These are phyloP conservation scores for Cladopsammia gracilis DNA, from an alignment of 64 coral and sea anemone species.

Conservation along the genomic window DNA sequence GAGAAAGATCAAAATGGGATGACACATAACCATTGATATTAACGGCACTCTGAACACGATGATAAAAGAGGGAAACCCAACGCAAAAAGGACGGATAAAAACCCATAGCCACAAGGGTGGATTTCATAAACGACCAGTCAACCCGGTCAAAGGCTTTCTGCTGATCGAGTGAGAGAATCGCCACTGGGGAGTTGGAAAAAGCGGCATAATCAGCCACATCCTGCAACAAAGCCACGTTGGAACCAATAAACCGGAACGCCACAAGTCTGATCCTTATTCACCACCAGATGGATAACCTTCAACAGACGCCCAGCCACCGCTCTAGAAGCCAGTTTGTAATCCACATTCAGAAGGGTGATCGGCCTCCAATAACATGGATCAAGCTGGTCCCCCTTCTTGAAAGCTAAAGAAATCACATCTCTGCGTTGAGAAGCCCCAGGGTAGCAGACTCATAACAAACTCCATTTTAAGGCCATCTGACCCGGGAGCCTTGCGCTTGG, in stretches of 20 bases:
- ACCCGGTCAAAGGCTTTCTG: conserved; percentile 56
- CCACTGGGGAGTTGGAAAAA: background rate
- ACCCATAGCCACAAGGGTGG: background rate
- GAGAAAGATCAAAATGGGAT: background rate
- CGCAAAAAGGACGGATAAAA: conserved; percentile 4
- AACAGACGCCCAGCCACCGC: background rate
- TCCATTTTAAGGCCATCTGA: background rate
- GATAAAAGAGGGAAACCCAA: background rate
- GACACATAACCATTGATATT: background rate
- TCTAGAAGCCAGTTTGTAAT: conserved; percentile 17
- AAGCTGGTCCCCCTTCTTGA: conserved; percentile 4
- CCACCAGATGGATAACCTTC: background rate
- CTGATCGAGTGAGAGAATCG: conserved; percentile 9
- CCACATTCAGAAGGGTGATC: conserved; percentile 27
- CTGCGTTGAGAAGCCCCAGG: background rate
- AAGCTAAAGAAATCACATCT: background rate
- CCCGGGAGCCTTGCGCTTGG: background rate
- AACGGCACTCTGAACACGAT: background rate
- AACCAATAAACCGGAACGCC: background rate
- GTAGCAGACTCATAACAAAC: background rate
- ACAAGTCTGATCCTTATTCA: background rate
- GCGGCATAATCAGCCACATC: background rate
- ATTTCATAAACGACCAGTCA: background rate
- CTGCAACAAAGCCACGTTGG: background rate
- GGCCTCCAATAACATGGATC: conserved; percentile 27